Evolutionary conservation across 2,113 vertebrate genomes (phyloP).

Genomic region (Cyprinodon variegatus): DNA sequence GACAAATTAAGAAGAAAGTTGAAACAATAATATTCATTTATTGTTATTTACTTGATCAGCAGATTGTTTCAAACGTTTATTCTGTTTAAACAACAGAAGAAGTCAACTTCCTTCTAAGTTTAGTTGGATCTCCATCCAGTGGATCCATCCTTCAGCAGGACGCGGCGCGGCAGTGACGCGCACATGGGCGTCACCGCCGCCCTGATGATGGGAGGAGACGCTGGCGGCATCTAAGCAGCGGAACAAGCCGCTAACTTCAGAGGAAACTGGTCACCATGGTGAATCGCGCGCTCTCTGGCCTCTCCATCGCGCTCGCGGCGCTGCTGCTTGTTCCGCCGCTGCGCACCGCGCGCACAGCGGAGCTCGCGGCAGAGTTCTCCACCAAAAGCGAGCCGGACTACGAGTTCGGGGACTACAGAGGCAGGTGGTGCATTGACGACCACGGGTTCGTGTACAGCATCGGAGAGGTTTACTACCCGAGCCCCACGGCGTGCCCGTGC

Average conservation of each 20-base stretch:
- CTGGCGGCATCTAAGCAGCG: slow-evolving; percentile 5
- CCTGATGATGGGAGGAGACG: slow-evolving; percentile 6
- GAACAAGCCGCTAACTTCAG: neutral
- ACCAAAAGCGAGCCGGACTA: slow-evolving; percentile 76
- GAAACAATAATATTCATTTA: too few species aligned
- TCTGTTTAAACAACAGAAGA: neutral
- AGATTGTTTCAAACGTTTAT: neutral
- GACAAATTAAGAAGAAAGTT: too few species aligned
- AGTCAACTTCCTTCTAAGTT: neutral
- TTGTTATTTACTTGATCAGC: too few species aligned
- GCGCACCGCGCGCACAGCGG: slow-evolving; percentile 7
- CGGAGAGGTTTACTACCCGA: slow-evolving; percentile 79
- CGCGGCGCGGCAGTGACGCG: too few species aligned
- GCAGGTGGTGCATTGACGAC: slow-evolving; percentile 82
- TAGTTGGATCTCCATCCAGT: neutral
- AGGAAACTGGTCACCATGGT: slow-evolving; percentile 19
- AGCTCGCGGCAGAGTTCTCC: slow-evolving; percentile 61
- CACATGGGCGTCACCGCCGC: slow-evolving; percentile 24
- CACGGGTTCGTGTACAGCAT: slow-evolving; percentile 81
- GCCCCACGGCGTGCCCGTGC: slow-evolving; percentile 78
- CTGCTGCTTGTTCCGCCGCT: slow-evolving; percentile 6
- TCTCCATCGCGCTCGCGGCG: slow-evolving; percentile 32
- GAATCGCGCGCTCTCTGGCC: slow-evolving; percentile 24
- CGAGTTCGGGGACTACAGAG: slow-evolving; percentile 81
- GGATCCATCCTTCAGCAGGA: neutral